phyloP scores from a whole-genome alignment of 2,113 vertebrate species.

The Poicephalus gulielmi region DNA sequence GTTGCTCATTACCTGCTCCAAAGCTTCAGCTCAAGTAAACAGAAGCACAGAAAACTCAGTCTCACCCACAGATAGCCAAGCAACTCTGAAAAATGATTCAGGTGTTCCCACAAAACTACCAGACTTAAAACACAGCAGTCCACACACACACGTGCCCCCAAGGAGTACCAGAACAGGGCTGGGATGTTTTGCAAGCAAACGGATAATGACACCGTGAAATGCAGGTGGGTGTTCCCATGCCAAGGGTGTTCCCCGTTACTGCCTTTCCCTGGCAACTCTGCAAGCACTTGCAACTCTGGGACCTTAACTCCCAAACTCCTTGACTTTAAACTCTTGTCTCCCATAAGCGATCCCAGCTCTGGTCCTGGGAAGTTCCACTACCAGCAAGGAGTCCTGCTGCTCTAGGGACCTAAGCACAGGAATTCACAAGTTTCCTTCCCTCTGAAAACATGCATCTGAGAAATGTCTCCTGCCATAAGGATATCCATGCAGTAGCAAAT shows the following conservation, averaged over 20 bases:
- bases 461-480: neutral
- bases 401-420: neutral
- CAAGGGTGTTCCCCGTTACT: neutral
- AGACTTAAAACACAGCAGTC: neutral
- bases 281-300: neutral
- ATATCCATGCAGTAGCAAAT: neutral
- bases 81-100: neutral
- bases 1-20: neutral
- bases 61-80: neutral
- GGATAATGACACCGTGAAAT: accelerated
- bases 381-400: neutral
- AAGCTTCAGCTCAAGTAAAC: neutral
- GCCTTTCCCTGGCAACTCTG: neutral
- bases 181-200: neutral
- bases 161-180: neutral
- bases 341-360: neutral
- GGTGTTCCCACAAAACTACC: neutral
- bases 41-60: neutral
- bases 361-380: neutral
- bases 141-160: neutral
- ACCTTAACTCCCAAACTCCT: neutral
- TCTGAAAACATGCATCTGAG: neutral
- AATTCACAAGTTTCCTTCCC: neutral
- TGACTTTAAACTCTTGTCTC: neutral
- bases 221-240: neutral